Evolutionary conservation across 2,797 vertebrate species (phyloP).

Genomic region (Tadarida brasiliensis): DNA sequence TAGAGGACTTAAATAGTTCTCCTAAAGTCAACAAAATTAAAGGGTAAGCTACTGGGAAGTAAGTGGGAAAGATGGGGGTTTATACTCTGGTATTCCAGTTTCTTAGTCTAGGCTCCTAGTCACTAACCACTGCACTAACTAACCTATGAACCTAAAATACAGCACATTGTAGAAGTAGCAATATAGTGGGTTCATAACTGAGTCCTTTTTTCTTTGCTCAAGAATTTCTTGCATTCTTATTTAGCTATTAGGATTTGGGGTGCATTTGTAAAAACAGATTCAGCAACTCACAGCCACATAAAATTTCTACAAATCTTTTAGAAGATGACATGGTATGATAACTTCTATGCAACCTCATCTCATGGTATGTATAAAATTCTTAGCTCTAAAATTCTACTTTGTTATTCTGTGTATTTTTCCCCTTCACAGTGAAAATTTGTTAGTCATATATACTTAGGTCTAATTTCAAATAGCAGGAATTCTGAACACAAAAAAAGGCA

Average conservation of each 20-base stretch:
- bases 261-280: neutral
- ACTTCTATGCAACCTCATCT: neutral
- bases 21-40: neutral
- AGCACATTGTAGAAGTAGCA: neutral
- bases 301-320: slow-evolving; percentile 22
- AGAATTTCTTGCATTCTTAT: slow-evolving; percentile 15
- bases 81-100: neutral
- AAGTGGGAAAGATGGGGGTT: neutral
- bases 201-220: neutral
- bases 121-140: neutral
- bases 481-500: neutral
- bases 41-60: neutral
- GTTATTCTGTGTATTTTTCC: neutral
- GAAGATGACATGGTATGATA: neutral
- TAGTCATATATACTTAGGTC: neutral
- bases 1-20: neutral
- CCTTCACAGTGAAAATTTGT: neutral
- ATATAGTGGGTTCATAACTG: neutral
- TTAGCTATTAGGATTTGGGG: neutral
- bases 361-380: slow-evolving; percentile 42
- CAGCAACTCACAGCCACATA: neutral
- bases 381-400: slow-evolving; percentile 19
- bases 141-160: neutral
- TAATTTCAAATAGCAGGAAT: slow-evolving; percentile 53
- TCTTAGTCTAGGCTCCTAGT: neutral